A percentile compares a stretch with the other conserved stretches of the same genome.
These are phyloP conservation scores for Chrosomus eos DNA, from an alignment of 2,797 vertebrate genomes.

Conservation along the genomic window DNA sequence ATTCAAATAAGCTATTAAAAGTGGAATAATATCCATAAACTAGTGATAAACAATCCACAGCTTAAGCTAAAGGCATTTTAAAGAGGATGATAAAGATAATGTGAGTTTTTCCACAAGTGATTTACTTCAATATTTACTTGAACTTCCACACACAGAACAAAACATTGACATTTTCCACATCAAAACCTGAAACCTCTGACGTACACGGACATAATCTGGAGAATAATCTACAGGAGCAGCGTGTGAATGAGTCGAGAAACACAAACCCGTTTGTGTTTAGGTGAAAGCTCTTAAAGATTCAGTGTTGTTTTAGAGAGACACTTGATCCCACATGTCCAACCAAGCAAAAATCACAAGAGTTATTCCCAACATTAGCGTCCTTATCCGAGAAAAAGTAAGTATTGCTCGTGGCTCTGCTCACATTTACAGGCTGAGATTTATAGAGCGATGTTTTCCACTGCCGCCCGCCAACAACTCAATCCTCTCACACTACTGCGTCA, in stretches of 20 bases:
- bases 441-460: conserved; percentile 60
- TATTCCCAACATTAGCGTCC: neutral
- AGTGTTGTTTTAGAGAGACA: conserved; percentile 4
- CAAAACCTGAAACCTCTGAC: neutral
- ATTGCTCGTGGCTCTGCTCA: neutral
- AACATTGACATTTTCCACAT: conserved; percentile 8
- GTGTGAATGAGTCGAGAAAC: neutral
- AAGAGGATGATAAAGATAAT: neutral
- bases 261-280: neutral
- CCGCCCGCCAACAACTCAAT: conserved; percentile 53
- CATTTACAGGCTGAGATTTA: conserved; percentile 56
- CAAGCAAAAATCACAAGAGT: neutral
- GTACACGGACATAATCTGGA: neutral
- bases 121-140: neutral
- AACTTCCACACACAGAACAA: neutral
- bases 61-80: neutral
- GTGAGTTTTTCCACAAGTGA: neutral
- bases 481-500: neutral
- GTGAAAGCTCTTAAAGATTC: neutral
- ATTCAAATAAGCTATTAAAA: neutral
- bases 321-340: neutral
- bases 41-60: neutral
- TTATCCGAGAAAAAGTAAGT: neutral
- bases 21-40: neutral
- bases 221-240: conserved; percentile 1